These are phyloP conservation scores for Malthinus flaveolus DNA, from an alignment of 2,888 invertebrate species.

Conservation along the genomic window DNA sequence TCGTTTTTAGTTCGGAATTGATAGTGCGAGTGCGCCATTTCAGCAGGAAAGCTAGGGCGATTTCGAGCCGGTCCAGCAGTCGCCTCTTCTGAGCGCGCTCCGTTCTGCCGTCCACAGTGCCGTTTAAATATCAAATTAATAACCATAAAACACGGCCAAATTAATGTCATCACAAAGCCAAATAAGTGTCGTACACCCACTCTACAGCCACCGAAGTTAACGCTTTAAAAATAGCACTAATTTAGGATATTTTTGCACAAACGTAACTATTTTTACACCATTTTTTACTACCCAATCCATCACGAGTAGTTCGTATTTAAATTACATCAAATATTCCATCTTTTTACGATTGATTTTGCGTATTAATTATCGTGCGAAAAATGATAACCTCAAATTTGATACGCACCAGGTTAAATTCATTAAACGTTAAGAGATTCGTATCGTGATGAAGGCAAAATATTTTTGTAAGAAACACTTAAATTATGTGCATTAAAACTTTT, in stretches of 20 bases:
- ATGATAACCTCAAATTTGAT: neutral
- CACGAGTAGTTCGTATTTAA: no score
- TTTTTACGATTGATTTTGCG: no score
- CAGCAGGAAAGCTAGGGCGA: slow-evolving; percentile 32
- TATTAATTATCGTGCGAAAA: neutral
- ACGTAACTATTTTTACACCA: no score
- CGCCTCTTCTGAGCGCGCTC: slow-evolving; percentile 27
- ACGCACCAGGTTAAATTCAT: no score
- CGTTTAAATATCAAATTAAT: slow-evolving; percentile 21
- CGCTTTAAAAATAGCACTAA: slow-evolving; percentile 11
- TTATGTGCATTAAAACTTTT: slow-evolving; percentile 12
- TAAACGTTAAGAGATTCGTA: no score
- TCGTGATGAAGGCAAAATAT: no score
- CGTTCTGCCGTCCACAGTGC: slow-evolving; percentile 29
- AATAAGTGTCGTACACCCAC: neutral
- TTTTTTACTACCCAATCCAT: no score
- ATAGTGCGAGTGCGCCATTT: slow-evolving; percentile 37
- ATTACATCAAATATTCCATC: no score
- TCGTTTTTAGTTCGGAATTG: slow-evolving; percentile 11
- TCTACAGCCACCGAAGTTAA: slow-evolving; percentile 22
- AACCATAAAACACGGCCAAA: slow-evolving; percentile 9
- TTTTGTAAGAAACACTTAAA: neutral
- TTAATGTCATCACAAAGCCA: neutral
- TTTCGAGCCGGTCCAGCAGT: slow-evolving; percentile 37
- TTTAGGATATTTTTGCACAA: no score